These are phyloP conservation scores for Aurelia sp. DNA, from an alignment of 30 jellyfish, hydroid and myxozoan genomes.

Conservation along the genomic window DNA sequence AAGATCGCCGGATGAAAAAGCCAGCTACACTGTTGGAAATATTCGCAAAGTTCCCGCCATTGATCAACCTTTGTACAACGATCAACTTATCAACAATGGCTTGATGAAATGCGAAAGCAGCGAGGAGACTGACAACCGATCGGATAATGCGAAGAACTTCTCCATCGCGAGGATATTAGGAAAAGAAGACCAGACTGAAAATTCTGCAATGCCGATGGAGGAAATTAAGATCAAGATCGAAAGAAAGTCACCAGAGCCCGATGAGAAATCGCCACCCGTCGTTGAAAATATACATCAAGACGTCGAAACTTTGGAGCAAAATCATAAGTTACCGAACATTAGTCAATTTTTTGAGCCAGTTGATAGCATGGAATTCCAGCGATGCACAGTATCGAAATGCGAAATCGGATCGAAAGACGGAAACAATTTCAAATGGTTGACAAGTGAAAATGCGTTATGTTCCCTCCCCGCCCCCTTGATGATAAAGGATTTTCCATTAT, in stretches of 20 bases:
- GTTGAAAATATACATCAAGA: slow-evolving; percentile 7
- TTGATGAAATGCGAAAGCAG: slow-evolving; percentile 40
- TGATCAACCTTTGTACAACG: slow-evolving; percentile 40
- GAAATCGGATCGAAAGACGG: slow-evolving; percentile 57
- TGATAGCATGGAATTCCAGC: slow-evolving; percentile 72
- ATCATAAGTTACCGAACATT: slow-evolving; percentile 69
- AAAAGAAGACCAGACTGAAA: slow-evolving; percentile 49
- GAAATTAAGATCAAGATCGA: slow-evolving; percentile 57
- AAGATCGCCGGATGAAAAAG: slow-evolving; percentile 59
- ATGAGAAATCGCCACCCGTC: slow-evolving; percentile 6
- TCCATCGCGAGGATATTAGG: slow-evolving; percentile 67
- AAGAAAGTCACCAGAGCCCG: slow-evolving; percentile 24
- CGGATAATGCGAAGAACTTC: slow-evolving; percentile 74
- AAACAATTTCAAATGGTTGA: slow-evolving; percentile 65
- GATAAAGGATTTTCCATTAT: slow-evolving; percentile 69
- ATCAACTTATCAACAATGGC: slow-evolving; percentile 32
- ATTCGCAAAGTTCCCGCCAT: slow-evolving; percentile 45
- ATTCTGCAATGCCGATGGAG: slow-evolving; percentile 20
- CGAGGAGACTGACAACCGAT: slow-evolving; percentile 67
- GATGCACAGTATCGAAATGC: slow-evolving; percentile 68
- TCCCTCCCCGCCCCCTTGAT: slow-evolving; percentile 57
- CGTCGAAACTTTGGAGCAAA: slow-evolving; percentile 20
- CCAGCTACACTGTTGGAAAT: background rate
- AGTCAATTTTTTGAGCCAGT: slow-evolving; percentile 90
- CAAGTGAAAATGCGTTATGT: slow-evolving; percentile 56